Evolutionary conservation across 2,113 vertebrate species (phyloP).

Genomic region (Paradisaea rubra): DNA sequence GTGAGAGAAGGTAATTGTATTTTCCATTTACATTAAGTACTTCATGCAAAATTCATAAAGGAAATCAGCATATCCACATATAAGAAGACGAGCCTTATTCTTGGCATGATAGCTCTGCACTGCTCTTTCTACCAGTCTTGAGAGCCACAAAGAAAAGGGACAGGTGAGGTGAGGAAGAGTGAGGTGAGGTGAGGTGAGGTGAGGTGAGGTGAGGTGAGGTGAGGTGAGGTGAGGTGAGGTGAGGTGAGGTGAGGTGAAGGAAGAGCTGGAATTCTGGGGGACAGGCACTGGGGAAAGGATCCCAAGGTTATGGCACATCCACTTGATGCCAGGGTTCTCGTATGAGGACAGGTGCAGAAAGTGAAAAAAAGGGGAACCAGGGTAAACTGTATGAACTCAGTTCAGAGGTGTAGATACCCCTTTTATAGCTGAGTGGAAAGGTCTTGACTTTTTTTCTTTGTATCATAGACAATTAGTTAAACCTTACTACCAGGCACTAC

Average conservation of each 20-base stretch:
- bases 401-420: not conserved
- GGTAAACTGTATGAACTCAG: not conserved
- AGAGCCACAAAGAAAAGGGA: not conserved
- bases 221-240: not conserved
- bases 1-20: not conserved
- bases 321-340: not conserved
- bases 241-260: not conserved
- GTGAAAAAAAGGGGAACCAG: not conserved
- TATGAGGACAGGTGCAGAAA: not conserved
- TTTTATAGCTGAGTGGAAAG: not conserved
- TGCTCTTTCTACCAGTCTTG: not conserved
- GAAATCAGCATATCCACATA: not conserved
- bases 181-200: not conserved
- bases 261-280: not conserved
- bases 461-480: not conserved
- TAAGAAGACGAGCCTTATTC: not conserved
- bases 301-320: accelerated
- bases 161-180: not conserved
- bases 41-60: not conserved
- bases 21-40: not conserved
- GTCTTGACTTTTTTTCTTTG: not conserved
- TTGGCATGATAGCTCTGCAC: not conserved
- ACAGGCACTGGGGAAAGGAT: not conserved
- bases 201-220: not conserved
- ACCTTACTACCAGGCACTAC: not conserved